phyloP scores from a whole-genome alignment of 2,888 invertebrate species.

The Meta bourneti region DNA sequence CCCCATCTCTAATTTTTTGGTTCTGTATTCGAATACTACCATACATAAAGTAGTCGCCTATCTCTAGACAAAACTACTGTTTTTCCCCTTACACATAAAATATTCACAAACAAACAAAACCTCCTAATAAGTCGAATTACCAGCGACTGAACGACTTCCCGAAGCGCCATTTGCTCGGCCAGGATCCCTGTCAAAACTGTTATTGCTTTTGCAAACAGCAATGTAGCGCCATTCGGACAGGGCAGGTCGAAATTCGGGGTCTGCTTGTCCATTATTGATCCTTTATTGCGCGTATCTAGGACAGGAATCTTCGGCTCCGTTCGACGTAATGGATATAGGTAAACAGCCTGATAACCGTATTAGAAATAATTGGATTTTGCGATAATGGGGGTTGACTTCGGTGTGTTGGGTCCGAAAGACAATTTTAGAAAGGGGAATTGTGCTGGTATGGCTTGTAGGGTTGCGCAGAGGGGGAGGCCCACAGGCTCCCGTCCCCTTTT shows the following conservation, averaged over 20 bases:
- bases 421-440: too few species aligned
- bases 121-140: not conserved
- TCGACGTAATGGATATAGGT: conserved; percentile 30
- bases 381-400: not conserved
- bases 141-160: not conserved
- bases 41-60: too few species aligned
- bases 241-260: not conserved
- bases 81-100: not conserved
- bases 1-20: too few species aligned
- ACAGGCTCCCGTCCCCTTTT: too few species aligned
- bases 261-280: conserved; percentile 30
- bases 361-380: conserved; percentile 35
- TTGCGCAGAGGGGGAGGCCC: too few species aligned
- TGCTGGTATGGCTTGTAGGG: too few species aligned
- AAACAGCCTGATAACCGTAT: conserved; percentile 53
- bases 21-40: too few species aligned
- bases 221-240: not conserved
- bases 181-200: not conserved
- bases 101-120: not conserved
- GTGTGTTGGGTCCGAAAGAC: too few species aligned
- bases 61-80: too few species aligned
- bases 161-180: not conserved
- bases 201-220: not conserved
- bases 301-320: conserved; percentile 1
- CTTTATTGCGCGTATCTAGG: conserved; percentile 31